Conservation (phyloP, 2,113 vertebrate genomes). For the Mobula birostris region DNA sequence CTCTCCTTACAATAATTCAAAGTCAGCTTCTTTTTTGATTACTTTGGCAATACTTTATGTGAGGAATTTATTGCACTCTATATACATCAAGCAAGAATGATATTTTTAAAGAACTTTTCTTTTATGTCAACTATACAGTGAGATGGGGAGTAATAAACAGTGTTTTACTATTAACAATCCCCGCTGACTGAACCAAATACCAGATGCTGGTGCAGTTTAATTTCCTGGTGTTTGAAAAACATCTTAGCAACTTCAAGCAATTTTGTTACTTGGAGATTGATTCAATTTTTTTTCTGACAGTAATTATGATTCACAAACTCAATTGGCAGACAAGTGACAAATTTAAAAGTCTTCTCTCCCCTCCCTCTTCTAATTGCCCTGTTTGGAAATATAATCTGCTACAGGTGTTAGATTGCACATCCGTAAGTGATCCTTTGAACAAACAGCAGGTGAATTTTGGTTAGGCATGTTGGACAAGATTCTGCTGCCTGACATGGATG, state of each 20-base stretch:
- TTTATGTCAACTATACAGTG: constrained; percentile 19
- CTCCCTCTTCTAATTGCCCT: neutral
- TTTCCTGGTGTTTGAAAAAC: constrained; percentile 20
- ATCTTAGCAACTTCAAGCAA: neutral
- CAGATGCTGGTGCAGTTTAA: constrained; percentile 20
- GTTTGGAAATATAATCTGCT: neutral
- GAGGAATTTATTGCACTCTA: constrained; percentile 26
- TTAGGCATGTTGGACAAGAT: no score
- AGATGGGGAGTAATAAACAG: constrained; percentile 12
- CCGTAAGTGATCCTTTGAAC: no score
- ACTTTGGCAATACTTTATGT: constrained; percentile 22
- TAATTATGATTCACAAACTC: neutral
- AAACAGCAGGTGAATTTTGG: neutral
- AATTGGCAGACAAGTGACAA: neutral
- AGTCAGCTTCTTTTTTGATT: constrained; percentile 18
- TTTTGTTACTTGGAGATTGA: neutral
- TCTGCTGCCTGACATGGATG: neutral
- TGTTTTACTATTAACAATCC: constrained; percentile 9
- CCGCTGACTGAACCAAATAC: neutral
- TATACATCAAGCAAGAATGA: constrained; percentile 30
- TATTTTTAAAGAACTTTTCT: constrained; percentile 24
- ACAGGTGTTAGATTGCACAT: neutral
- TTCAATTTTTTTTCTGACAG: neutral
- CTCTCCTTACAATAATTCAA: neutral
- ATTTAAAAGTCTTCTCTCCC: neutral